Evolutionary conservation across 2,113 vertebrate species (phyloP), one percentile per base, ranked within the genome.

Genomic region (Ceyx cyanopectus): DNA sequence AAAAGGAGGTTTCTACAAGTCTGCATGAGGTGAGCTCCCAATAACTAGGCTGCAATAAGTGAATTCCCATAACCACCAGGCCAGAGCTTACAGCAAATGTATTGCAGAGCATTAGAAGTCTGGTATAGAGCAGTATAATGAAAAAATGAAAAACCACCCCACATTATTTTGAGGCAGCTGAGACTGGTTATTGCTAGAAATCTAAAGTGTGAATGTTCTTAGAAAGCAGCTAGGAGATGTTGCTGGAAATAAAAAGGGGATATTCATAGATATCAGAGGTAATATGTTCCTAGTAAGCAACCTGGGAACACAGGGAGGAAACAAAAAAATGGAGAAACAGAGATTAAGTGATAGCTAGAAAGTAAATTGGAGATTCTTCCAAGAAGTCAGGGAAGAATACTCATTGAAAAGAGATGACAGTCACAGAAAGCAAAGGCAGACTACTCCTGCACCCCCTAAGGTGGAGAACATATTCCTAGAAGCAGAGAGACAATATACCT

Each of bases 291-390:
- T 62, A 54, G 40, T 27, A 58, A 48, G 12, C 16, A 46, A 57
- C 46, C 4, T 24, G 50, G 50, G 23, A 51, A 26, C 23, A 26
- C 50, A 48, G 50, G n/a, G 14, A 65, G 32, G 66, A 54, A 57
- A 26, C 32, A 65, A n/a, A 74, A 27, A 27, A 7, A 50, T 26
- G 14, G 32, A 37, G 23, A 66, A 65, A 48, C 11, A 37, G 48
- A 6, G 60, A 37, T 0, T 0, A 10, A 65, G 32, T 2, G 5
- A 57, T 27, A 56, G 3, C n/a, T 74, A 27, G 7, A 40, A 32
- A 2, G 1, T 48, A 48, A 57, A 48, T 21, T 13, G 14, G 5
- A 32, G 14, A 11, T 23, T 56, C 68, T 66, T 74, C 26, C n/a
- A 57, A 65, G 27, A 74, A 74, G 48, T 4, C 22, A 23, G 11